A percentile compares a stretch with the other conserved stretches of the same genome.
Conservation (phyloP, 2,888 invertebrate species). For the Aelia acuminata region DNA sequence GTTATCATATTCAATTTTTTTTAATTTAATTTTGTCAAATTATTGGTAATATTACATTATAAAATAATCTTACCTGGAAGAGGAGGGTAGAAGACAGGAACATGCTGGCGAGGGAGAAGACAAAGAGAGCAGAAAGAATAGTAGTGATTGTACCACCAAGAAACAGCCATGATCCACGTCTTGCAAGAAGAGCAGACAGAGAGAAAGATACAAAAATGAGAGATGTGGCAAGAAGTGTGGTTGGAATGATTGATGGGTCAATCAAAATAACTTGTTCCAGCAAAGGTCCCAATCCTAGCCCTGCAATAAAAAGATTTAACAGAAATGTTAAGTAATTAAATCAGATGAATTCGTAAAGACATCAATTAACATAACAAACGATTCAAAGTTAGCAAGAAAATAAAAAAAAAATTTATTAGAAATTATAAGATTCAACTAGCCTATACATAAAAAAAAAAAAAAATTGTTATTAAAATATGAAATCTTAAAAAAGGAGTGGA, state of each 20-base stretch:
- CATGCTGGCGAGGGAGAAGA: conserved; percentile 85
- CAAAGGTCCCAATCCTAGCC: conserved; percentile 90
- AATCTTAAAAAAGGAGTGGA: no score
- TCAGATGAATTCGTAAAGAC: no score
- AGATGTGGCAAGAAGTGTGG: conserved; percentile 87
- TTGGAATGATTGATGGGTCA: conserved; percentile 89
- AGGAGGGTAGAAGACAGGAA: conserved; percentile 87
- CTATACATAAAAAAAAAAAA: no score
- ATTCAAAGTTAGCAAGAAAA: no score
- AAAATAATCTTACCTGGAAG: conserved; percentile 75
- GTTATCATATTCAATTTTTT: no score
- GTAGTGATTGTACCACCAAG: conserved; percentile 92
- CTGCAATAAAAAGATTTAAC: conserved; percentile 71
- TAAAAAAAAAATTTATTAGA: no score
- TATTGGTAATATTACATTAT: no score
- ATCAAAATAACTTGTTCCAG: conserved; percentile 83
- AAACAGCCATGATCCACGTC: conserved; percentile 90
- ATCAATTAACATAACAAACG: no score
- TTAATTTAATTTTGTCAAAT: no score
- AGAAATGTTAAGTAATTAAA: no score
- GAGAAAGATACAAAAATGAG: conserved; percentile 94
- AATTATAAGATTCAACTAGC: no score
- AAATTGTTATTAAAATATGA: no score
- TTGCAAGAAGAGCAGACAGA: conserved; percentile 87
- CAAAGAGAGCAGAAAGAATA: conserved; percentile 82